Conservation (phyloP, 2,113 vertebrate genomes). For the Calidris pugnax region DNA sequence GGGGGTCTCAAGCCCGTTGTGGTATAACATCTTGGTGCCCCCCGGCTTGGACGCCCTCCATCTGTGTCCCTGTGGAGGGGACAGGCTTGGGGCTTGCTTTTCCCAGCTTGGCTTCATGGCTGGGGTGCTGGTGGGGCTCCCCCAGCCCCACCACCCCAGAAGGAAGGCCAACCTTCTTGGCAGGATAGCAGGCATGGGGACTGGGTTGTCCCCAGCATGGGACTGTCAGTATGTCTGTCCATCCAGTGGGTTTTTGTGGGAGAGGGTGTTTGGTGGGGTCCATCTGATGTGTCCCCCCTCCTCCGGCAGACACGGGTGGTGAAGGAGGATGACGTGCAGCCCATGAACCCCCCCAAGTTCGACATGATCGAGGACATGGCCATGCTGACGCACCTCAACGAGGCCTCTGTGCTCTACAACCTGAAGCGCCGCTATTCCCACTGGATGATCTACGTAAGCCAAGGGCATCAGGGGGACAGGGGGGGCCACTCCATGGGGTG, state of each 20-base stretch:
- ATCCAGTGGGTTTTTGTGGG: fast-evolving
- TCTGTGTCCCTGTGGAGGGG: background rate
- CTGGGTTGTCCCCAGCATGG: background rate
- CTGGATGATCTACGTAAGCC: slow-evolving; percentile 95
- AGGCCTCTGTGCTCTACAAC: slow-evolving; percentile 87
- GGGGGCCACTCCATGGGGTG: background rate
- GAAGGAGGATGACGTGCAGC: slow-evolving; percentile 86
- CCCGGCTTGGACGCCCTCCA: background rate
- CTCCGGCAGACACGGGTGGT: slow-evolving; percentile 76
- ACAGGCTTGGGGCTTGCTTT: background rate
- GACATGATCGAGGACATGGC: slow-evolving; percentile 95
- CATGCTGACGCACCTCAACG: slow-evolving; percentile 94
- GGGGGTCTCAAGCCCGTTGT: fast-evolving
- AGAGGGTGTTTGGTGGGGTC: fast-evolving
- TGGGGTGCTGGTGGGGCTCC: background rate
- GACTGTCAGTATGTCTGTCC: background rate
- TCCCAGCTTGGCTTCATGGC: background rate
- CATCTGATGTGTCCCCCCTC: fast-evolving
- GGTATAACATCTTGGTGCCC: background rate
- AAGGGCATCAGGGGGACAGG: fast-evolving
- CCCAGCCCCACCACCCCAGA: background rate
- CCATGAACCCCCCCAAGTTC: slow-evolving; percentile 92
- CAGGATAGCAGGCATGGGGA: fast-evolving
- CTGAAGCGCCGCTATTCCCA: slow-evolving; percentile 85
- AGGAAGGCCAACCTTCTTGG: fast-evolving